Percentiles rank a stretch among this genome's conserved stretches.
phyloP scores from a whole-genome alignment of 2,888 invertebrate genomes.

The Zeuzera pyrina region DNA sequence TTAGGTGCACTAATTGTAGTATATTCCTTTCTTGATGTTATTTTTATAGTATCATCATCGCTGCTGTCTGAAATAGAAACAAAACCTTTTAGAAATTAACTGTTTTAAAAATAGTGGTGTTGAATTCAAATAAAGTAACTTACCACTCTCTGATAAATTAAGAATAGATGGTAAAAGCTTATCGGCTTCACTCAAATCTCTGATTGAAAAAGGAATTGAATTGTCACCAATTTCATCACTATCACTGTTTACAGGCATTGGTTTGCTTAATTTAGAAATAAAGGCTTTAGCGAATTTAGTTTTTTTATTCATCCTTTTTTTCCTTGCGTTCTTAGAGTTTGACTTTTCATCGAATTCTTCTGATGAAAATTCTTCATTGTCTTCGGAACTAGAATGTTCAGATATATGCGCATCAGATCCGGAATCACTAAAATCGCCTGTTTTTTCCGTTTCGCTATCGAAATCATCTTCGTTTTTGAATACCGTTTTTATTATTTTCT shows the following conservation, averaged over 20 bases:
- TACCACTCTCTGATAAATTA: slow-evolving; percentile 68
- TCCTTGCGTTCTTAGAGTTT: slow-evolving; percentile 19
- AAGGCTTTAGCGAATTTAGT: slow-evolving; percentile 38
- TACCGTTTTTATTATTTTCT: slow-evolving; percentile 54
- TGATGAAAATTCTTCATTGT: slow-evolving; percentile 37
- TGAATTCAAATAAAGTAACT: slow-evolving; percentile 13
- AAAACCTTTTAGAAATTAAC: neutral
- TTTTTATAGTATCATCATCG: slow-evolving; percentile 46
- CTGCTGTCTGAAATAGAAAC: slow-evolving; percentile 52
- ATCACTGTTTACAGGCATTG: slow-evolving; percentile 21
- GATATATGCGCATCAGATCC: slow-evolving; percentile 64
- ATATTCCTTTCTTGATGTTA: slow-evolving; percentile 13
- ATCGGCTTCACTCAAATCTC: slow-evolving; percentile 58
- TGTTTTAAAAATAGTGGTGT: neutral
- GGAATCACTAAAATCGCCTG: slow-evolving; percentile 61
- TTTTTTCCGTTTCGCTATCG: slow-evolving; percentile 39
- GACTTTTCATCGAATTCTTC: slow-evolving; percentile 33
- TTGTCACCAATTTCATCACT: slow-evolving; percentile 23
- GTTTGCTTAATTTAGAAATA: slow-evolving; percentile 39
- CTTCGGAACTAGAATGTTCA: slow-evolving; percentile 44
- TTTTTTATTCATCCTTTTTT: slow-evolving; percentile 20
- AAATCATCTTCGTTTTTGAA: slow-evolving; percentile 59
- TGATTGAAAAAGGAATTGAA: slow-evolving; percentile 37
- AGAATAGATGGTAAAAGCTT: slow-evolving; percentile 57
- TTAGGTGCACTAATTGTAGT: slow-evolving; percentile 12